These are phyloP conservation scores for Rhopalosiphum padi DNA, from an alignment of 1,140 invertebrate genomes.

Conservation along the genomic window DNA sequence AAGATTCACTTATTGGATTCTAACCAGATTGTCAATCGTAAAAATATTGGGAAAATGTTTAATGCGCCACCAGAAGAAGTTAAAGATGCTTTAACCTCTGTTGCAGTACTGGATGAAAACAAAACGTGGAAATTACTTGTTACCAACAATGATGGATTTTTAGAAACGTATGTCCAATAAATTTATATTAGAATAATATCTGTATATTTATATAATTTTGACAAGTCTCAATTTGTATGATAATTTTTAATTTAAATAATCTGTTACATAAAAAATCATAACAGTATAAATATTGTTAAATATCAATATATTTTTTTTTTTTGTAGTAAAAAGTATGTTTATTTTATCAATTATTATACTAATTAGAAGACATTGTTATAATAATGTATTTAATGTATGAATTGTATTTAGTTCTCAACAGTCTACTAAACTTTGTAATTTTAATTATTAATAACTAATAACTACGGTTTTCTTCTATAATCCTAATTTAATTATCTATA, in stretches of 20 bases:
- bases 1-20: constrained; percentile 42
- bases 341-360: neutral
- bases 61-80: constrained; percentile 51
- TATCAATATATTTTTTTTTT: neutral
- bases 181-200: neutral
- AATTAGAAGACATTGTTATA: neutral
- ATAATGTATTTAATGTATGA: neutral
- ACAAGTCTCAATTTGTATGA: neutral
- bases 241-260: neutral
- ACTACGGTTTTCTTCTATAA: neutral
- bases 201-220: neutral
- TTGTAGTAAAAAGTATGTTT: neutral
- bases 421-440: neutral
- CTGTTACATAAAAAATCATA: neutral
- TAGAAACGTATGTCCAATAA: constrained; percentile 31
- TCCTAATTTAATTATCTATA: neutral
- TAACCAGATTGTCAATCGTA: constrained; percentile 12
- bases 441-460: neutral
- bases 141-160: constrained; percentile 3
- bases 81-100: constrained; percentile 14
- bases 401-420: neutral
- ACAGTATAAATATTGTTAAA: neutral
- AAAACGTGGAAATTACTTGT: constrained; percentile 17
- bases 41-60: constrained; percentile 35
- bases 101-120: constrained; percentile 25